phyloP scores from a whole-genome alignment of 2,113 vertebrate genomes.

The Equus przewalskii region DNA sequence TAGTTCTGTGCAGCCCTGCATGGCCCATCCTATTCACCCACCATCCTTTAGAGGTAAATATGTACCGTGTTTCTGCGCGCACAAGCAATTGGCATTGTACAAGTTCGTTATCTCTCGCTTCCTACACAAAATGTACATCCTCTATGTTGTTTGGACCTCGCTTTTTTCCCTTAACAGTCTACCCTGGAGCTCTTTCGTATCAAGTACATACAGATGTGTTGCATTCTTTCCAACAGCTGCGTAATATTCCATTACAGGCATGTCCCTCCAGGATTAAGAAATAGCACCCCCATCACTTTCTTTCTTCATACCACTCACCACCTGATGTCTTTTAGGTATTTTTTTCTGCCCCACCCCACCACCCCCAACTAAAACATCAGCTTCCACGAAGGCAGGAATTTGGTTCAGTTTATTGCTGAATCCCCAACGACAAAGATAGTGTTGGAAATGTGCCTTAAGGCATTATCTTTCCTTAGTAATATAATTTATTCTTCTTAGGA shows the following conservation, averaged over 20 bases:
- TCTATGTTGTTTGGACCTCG: not conserved
- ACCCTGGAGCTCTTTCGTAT: not conserved
- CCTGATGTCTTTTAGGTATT: slow-evolving; percentile 15
- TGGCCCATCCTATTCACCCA: not conserved
- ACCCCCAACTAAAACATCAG: not conserved
- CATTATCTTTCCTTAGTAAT: not conserved
- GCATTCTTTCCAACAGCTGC: slow-evolving; percentile 66
- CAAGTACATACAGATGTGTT: slow-evolving; percentile 55
- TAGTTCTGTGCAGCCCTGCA: not conserved
- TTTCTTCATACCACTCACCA: not conserved
- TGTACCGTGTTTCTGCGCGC: not conserved
- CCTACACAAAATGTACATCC: not conserved
- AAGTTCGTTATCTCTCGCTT: not conserved
- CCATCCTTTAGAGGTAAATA: not conserved
- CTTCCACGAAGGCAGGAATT: slow-evolving; percentile 16
- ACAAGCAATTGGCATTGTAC: not conserved
- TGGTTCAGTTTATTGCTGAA: not conserved
- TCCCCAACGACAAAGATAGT: not conserved
- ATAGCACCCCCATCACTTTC: not conserved
- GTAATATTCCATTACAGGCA: slow-evolving; percentile 34
- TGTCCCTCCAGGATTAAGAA: not conserved
- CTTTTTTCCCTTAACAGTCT: not conserved
- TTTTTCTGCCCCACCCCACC: not conserved
- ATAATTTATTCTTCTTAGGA: slow-evolving; percentile 38
- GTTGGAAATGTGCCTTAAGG: not conserved